Base-by-base conservation (phyloP, 2,888 invertebrate genomes). In the Thymelicus lineola region DNA sequence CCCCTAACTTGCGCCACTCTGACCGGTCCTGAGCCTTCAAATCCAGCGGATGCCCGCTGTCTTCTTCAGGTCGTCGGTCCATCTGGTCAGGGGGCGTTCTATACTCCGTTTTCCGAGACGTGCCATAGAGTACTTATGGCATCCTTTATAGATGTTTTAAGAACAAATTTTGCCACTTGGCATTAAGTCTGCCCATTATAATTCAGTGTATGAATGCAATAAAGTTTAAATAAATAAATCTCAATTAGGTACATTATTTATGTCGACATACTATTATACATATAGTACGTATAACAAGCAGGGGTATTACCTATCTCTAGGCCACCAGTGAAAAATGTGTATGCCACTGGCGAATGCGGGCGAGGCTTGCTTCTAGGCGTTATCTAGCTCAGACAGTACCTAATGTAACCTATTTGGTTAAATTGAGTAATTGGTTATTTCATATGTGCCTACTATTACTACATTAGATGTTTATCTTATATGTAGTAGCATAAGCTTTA, bases 301-400 rank as follows among this genome's bases (percentile, higher is more conserved):
- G 20, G 17, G 17, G 20, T 42, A 5, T 48, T 67, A 67, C 60
- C 67, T 60, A 67, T 14, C 35, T 38, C 28, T 38, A 60, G 20
- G 53, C 53, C 28, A 45, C 67, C 67, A 67, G 61, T 67, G 61
- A 67, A 61, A 67, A 67, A 67, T 61, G 53, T 61, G 55, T 61
- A 67, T 28, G 60, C 12, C 15, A 64, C 38, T 48, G 53, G 42
- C 60, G 45, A 61, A 67, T 67, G 67, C 67, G 67, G 67, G 67
- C 61, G 35, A 55, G 67, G 17, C 17, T 68, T 45, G 59, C 15
- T 28, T 55, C 55, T 67, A 68, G 61, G 45, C 61, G 45, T 68
- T 68, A 68, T 68, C 55, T 42, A 35, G 28, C 6, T 48, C n/a
- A 45, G 67, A 61, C 59, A 66, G 45, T 35, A 38, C 9, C 9